Base-by-base conservation (phyloP, 1,140 invertebrate genomes). In the Bombyx mandarina region DNA sequence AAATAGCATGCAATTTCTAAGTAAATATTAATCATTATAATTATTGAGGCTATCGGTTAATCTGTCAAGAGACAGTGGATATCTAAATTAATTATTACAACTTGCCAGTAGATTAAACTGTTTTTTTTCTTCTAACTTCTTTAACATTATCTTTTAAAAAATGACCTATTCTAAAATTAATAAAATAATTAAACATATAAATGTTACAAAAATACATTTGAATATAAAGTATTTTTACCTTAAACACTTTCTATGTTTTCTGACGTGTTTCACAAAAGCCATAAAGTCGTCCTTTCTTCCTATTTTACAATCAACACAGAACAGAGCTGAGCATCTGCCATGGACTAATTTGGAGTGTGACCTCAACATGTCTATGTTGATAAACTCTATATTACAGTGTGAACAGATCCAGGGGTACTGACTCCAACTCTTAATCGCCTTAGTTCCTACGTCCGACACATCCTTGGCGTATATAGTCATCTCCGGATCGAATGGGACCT, bases 361-460 rank as follows among this genome's bases (percentile, higher is more conserved):
- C 52, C 69, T 43, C 7, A 71, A 52, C 52, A 66, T 62, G 3
- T 62, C 61, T 12, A 69, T 54, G 43, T 65, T 62, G 18, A 60
- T 44, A 54, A 71, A 71, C 52, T 66, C 69, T 8, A 64, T 63
- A 43, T 62, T 65, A 50, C 69, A 71, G 22, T 61, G 60, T 0
- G 50, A 47, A 57, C 69, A 71, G 0, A 71, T 42, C 69, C 69
- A 71, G 1, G 61, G 62, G 43, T 66, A 71, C 6, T 66, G 60
- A 6, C 58, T 57, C 69, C 69, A 71, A 0, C 42, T 53, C 50
- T 52, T 60, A 26, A 61, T 53, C 22, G 43, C 45, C 48, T 56
- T 67, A 26, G 62, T 67, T 7, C 22, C 59, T 45, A 63, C 43
- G 43, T 60, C 54, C 5, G 53, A 56, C n/a, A 67, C 8, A 43